phyloP scores from a whole-genome alignment of 2,888 invertebrate species.

The Oxystoma pomonae region DNA sequence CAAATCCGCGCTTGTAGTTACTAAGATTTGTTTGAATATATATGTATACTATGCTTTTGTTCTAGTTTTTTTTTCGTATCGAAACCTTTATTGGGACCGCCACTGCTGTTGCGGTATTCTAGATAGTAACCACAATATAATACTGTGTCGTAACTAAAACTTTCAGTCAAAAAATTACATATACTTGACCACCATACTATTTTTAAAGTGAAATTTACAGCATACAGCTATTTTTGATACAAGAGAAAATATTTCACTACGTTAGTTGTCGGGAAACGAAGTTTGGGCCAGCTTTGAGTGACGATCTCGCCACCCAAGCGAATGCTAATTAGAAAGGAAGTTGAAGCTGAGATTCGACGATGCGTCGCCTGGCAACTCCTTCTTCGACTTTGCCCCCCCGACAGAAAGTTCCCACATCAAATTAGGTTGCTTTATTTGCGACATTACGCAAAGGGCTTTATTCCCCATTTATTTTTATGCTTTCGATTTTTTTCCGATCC shows the following conservation, averaged over 20 bases:
- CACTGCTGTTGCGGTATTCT: too few species aligned
- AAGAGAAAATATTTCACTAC: neutral
- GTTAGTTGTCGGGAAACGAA: neutral
- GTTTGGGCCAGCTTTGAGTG: neutral
- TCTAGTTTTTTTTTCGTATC: too few species aligned
- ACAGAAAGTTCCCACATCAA: neutral
- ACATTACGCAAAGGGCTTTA: neutral
- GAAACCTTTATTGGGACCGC: too few species aligned
- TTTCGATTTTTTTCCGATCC: neutral
- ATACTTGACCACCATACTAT: too few species aligned
- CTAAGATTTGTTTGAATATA: too few species aligned
- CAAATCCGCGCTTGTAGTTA: too few species aligned
- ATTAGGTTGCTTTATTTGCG: neutral
- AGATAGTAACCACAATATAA: too few species aligned
- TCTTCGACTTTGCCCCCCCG: neutral
- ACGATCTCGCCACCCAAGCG: neutral
- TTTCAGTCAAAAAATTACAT: too few species aligned
- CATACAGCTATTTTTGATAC: too few species aligned
- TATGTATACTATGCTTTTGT: too few species aligned
- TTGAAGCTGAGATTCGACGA: slow-evolving; percentile 2
- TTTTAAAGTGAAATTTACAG: too few species aligned
- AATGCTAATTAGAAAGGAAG: slow-evolving; percentile 2
- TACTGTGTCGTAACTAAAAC: too few species aligned
- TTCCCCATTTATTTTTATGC: neutral
- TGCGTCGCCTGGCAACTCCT: slow-evolving; percentile 14